Percentiles rank a stretch among this genome's conserved stretches.
Conservation (phyloP, 37 sponge, comb jelly and placozoan species). For the Mnemiopsis leidyi region DNA sequence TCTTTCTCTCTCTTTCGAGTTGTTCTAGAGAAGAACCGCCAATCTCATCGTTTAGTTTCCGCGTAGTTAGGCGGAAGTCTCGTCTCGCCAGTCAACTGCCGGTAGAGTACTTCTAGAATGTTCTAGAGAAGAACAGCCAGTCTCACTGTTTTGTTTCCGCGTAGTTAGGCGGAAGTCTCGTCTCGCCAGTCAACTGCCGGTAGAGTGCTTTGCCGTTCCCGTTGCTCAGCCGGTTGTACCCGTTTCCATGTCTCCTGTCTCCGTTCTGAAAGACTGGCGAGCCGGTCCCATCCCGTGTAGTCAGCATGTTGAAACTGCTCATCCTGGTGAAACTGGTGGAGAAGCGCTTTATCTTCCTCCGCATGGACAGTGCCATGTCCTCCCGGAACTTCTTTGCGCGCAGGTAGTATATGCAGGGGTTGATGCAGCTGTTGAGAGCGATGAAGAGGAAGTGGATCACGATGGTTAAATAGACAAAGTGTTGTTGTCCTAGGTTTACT, state of each 20-base stretch:
- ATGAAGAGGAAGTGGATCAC: conserved; percentile 4
- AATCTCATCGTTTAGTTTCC: not conserved
- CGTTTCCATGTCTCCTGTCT: not conserved
- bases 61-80: not conserved
- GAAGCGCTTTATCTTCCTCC: not conserved
- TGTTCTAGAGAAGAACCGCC: no score
- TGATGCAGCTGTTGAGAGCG: conserved; percentile 65
- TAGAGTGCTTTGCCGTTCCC: not conserved
- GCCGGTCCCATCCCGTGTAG: not conserved
- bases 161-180: not conserved
- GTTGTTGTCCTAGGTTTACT: not conserved
- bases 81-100: not conserved
- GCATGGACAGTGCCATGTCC: conserved; percentile 6
- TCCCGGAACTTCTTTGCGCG: conserved; percentile 28
- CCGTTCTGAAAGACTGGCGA: not conserved
- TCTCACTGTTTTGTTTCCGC: not conserved
- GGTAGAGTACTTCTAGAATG: not conserved
- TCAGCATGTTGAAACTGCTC: not conserved
- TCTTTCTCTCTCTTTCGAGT: no score
- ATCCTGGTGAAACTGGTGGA: not conserved
- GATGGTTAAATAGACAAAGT: not conserved
- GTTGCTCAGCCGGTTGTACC: not conserved
- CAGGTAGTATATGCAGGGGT: conserved; percentile 66
- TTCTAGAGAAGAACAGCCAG: no score
- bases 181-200: not conserved